A percentile compares a stretch with the other conserved stretches of the same genome.
Evolutionary conservation across 2,888 invertebrate species (phyloP).

Genomic region (Cabera pusaria): DNA sequence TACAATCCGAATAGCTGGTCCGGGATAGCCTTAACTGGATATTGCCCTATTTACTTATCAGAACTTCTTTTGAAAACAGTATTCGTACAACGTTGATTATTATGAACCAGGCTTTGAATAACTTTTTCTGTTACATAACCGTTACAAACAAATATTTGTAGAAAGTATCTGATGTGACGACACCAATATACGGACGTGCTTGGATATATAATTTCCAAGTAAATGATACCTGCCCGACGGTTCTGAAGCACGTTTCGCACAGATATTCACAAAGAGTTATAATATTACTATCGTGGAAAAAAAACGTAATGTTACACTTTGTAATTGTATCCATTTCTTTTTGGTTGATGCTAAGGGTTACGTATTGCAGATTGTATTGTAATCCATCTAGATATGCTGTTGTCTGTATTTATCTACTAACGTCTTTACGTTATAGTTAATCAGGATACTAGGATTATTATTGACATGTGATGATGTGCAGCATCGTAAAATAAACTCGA

Average conservation of each 20-base stretch:
- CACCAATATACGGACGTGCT: conserved; percentile 54
- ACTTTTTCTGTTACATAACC: conserved; percentile 32
- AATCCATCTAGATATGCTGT: too few species aligned
- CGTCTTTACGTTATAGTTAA: too few species aligned
- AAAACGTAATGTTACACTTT: conserved; percentile 16
- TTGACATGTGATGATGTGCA: too few species aligned
- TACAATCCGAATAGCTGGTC: too few species aligned
- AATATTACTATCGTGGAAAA: conserved; percentile 22
- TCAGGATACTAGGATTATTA: too few species aligned
- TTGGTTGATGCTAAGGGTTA: conserved; percentile 2
- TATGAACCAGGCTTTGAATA: neutral
- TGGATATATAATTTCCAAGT: conserved; percentile 33
- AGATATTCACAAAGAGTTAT: conserved; percentile 21
- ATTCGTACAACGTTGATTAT: too few species aligned
- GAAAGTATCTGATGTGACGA: conserved; percentile 55
- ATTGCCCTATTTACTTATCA: too few species aligned
- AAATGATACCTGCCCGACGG: conserved; percentile 24
- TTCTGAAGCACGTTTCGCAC: conserved; percentile 34
- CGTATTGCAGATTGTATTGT: conserved; percentile 5
- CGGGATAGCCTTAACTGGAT: too few species aligned
- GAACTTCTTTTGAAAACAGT: too few species aligned
- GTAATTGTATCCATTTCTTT: conserved; percentile 12
- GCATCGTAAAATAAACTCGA: too few species aligned
- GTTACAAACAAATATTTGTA: conserved; percentile 46
- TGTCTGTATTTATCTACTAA: too few species aligned